Conservation (phyloP, 2,797 vertebrate species). For the Onychomys torridus region DNA sequence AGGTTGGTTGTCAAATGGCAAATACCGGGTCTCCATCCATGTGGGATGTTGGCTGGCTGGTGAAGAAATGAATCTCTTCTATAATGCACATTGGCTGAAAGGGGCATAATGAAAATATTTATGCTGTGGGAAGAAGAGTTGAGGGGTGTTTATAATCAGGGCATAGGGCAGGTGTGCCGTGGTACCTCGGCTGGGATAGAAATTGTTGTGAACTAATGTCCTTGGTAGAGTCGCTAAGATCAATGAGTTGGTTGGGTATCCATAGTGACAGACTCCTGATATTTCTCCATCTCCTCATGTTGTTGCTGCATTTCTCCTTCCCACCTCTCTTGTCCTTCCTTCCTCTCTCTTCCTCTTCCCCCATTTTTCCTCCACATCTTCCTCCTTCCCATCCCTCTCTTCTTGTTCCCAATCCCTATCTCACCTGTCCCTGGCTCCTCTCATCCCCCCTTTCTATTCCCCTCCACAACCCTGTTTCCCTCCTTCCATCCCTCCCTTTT, state of each 20-base stretch:
- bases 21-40: not conserved
- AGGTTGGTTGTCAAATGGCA: not conserved
- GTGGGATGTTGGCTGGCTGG: not conserved
- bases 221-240: not conserved
- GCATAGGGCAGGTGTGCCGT: not conserved
- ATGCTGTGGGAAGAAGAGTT: not conserved
- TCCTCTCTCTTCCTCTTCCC: no score
- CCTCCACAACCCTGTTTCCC: not conserved
- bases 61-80: not conserved
- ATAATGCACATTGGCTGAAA: not conserved
- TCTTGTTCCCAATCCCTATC: not conserved
- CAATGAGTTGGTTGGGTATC: not conserved
- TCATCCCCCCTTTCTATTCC: no score
- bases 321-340: not conserved
- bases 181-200: not conserved
- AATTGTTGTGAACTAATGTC: not conserved
- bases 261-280: no score
- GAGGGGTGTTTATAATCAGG: not conserved
- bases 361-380: not conserved
- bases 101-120: not conserved
- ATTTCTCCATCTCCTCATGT: not conserved
- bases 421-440: not conserved
- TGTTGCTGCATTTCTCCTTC: not conserved
- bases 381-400: no score
- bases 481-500: not conserved